phyloP scores from a whole-genome alignment of 2,113 vertebrate genomes.

The Atrichornis clamosus region DNA sequence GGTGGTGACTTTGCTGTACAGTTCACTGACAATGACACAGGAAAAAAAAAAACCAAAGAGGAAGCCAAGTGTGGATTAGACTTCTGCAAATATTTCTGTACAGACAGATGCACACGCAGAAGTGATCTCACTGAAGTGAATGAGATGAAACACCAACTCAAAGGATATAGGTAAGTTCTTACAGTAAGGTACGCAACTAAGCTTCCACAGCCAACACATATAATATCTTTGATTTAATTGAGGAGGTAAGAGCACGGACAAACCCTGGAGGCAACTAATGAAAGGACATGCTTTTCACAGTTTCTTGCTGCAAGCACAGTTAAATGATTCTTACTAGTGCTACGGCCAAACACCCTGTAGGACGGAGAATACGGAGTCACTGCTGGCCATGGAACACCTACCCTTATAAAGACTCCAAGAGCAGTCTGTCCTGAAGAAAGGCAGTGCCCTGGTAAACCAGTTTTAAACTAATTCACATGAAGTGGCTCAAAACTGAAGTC shows the following conservation, averaged over 20 bases:
- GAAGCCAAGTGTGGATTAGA: not conserved
- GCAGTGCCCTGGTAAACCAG: not conserved
- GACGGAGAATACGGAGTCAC: rapidly evolving
- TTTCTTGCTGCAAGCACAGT: not conserved
- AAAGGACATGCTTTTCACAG: not conserved
- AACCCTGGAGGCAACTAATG: not conserved
- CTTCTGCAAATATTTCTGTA: not conserved
- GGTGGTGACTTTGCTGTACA: not conserved
- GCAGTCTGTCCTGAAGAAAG: not conserved
- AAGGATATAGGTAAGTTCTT: not conserved
- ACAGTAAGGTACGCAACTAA: not conserved
- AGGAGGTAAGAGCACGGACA: not conserved
- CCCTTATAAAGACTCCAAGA: not conserved
- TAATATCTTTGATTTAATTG: not conserved
- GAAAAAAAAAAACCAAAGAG: not conserved
- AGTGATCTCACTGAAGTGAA: not conserved
- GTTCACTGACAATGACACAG: not conserved
- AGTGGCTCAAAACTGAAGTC: not conserved
- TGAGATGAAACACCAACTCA: not conserved
- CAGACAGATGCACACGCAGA: not conserved
- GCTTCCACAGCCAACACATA: not conserved
- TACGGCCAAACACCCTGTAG: not conserved
- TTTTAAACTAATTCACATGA: not conserved
- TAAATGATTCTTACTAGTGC: not conserved
- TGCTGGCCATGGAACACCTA: not conserved